Conservation (phyloP, 2,113 vertebrate species). For the Pseudorasbora parva region DNA sequence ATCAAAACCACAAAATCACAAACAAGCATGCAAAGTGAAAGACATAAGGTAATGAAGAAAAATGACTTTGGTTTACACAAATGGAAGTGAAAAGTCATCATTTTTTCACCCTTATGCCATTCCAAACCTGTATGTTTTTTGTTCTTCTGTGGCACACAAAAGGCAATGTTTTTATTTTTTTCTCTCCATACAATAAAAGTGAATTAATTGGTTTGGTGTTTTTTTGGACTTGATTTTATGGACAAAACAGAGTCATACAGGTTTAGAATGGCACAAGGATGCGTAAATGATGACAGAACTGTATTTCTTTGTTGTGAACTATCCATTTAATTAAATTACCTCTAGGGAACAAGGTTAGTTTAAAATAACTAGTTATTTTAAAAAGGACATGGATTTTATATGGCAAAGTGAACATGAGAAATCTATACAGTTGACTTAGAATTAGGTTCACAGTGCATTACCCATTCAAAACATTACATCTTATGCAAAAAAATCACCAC, state of each 20-base stretch:
- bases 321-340: background rate
- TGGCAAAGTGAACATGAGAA: background rate
- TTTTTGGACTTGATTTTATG: background rate
- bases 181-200: background rate
- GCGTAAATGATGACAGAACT: background rate
- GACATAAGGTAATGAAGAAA: background rate
- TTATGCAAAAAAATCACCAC: background rate
- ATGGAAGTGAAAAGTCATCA: background rate
- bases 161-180: background rate
- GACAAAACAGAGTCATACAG: background rate
- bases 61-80: background rate
- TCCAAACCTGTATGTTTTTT: background rate
- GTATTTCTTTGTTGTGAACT: background rate
- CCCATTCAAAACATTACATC: background rate
- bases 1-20: conserved; percentile 20
- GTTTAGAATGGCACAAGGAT: background rate
- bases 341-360: background rate
- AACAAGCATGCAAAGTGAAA: conserved; percentile 9
- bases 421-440: background rate
- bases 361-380: background rate
- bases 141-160: background rate
- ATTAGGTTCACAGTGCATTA: background rate
- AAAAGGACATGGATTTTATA: background rate
- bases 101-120: background rate
- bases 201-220: background rate